phyloP scores from a whole-genome alignment of 2,888 invertebrate genomes.

The Idaea aversata region DNA sequence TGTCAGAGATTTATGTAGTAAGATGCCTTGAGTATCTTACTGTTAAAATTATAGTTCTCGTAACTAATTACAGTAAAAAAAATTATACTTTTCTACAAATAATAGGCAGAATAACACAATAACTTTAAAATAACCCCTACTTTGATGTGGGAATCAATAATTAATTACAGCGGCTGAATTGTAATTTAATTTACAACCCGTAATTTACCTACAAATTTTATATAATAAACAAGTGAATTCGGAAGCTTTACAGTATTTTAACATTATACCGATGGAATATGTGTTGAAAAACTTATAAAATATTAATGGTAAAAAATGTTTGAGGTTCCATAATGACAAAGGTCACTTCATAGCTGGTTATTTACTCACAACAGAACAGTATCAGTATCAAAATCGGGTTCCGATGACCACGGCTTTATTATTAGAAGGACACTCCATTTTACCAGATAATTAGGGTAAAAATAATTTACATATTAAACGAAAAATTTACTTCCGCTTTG shows the following conservation, averaged over 20 bases:
- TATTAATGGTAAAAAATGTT: too few species aligned
- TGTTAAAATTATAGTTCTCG: too few species aligned
- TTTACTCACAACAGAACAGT: background rate
- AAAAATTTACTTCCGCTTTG: conserved; percentile 31
- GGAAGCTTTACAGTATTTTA: too few species aligned
- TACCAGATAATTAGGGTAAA: conserved; percentile 24
- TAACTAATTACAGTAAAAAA: too few species aligned
- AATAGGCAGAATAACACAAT: background rate
- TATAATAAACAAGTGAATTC: background rate
- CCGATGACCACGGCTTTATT: conserved; percentile 21
- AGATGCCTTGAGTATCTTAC: too few species aligned
- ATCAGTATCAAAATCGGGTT: background rate
- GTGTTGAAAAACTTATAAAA: too few species aligned
- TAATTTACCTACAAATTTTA: background rate
- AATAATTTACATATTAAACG: conserved; percentile 46
- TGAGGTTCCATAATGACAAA: too few species aligned
- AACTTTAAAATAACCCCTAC: background rate
- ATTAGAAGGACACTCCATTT: conserved; percentile 12
- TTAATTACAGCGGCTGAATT: background rate
- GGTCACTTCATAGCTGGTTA: too few species aligned
- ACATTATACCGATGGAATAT: too few species aligned
- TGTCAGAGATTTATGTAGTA: too few species aligned
- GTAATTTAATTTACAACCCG: background rate
- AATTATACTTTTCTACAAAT: too few species aligned
- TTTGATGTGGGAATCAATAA: background rate